Evolutionary conservation across 2,888 invertebrate genomes (phyloP).

Genomic region (Apoda limacodes): DNA sequence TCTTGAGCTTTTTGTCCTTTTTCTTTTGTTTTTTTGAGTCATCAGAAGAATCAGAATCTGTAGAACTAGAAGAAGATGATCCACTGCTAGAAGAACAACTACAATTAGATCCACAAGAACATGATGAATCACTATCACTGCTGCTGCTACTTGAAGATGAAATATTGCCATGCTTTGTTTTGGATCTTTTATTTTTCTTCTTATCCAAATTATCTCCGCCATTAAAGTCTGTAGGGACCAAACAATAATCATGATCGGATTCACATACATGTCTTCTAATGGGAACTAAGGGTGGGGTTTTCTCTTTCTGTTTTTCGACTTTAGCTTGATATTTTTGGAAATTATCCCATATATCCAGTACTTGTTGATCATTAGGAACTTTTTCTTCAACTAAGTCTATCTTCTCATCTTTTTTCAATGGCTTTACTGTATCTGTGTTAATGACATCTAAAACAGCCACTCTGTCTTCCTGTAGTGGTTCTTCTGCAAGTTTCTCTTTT

Average conservation of each 20-base stretch:
- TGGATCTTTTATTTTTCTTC: conserved; percentile 64
- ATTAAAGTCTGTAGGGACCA: conserved; percentile 57
- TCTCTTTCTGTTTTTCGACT: conserved; percentile 68
- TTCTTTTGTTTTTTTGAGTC: conserved; percentile 52
- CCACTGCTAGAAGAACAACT: conserved; percentile 82
- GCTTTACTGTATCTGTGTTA: conserved; percentile 14
- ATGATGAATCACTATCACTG: conserved; percentile 80
- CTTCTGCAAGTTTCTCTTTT: conserved; percentile 26
- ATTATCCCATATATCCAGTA: conserved; percentile 82
- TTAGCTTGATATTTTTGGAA: conserved; percentile 81
- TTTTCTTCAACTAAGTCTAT: conserved; percentile 41
- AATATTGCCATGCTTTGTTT: conserved; percentile 56
- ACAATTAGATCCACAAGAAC: conserved; percentile 86
- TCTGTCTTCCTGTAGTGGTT: conserved; percentile 26
- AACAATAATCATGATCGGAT: conserved; percentile 84
- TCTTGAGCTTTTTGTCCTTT: conserved; percentile 50
- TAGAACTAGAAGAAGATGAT: conserved; percentile 74
- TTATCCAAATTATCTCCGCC: conserved; percentile 56
- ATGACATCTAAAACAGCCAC: conserved; percentile 20
- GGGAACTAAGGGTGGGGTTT: conserved; percentile 55
- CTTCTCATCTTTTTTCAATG: conserved; percentile 31
- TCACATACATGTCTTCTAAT: conserved; percentile 69
- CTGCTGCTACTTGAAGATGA: conserved; percentile 83
- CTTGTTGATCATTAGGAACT: conserved; percentile 69
- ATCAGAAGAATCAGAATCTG: conserved; percentile 59